Percentiles rank a stretch among this genome's conserved stretches.
Evolutionary conservation across 2,113 vertebrate genomes (phyloP).

Genomic region (Fukomys damarensis): DNA sequence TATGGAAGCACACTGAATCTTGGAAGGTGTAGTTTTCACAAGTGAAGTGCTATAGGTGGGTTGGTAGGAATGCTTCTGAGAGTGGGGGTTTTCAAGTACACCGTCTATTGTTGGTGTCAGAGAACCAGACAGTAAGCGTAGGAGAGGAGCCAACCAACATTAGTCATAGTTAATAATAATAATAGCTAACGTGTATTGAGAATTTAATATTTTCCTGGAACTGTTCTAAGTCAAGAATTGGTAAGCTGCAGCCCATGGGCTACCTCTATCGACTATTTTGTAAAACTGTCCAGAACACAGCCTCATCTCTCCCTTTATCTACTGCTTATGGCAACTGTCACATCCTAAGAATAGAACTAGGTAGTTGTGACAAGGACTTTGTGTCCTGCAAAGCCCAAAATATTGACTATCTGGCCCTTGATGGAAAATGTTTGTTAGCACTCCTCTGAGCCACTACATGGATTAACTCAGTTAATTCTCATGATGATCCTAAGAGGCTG

Average conservation of each 20-base stretch:
- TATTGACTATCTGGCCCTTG: background rate
- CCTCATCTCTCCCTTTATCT: background rate
- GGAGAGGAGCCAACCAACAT: background rate
- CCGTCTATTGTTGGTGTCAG: constrained; percentile 60
- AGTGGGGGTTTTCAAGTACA: background rate
- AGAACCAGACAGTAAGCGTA: background rate
- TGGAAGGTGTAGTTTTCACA: constrained; percentile 52
- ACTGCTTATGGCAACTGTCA: background rate
- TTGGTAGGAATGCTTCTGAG: constrained; percentile 2
- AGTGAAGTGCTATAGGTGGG: background rate
- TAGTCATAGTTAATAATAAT: constrained; percentile 17
- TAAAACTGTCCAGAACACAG: background rate
- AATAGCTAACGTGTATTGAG: background rate
- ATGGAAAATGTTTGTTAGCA: background rate
- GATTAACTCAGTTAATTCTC: background rate
- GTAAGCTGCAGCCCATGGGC: background rate
- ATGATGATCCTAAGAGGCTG: background rate
- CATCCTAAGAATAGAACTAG: background rate
- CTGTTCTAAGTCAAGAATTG: background rate
- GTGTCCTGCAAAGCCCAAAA: background rate
- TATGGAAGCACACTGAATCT: background rate
- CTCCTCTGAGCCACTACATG: background rate
- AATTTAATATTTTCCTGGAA: background rate
- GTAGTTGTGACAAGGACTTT: background rate
- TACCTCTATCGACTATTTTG: background rate